Base-by-base conservation (phyloP, 1,140 invertebrate genomes). In the Coboldia fuscipes region DNA sequence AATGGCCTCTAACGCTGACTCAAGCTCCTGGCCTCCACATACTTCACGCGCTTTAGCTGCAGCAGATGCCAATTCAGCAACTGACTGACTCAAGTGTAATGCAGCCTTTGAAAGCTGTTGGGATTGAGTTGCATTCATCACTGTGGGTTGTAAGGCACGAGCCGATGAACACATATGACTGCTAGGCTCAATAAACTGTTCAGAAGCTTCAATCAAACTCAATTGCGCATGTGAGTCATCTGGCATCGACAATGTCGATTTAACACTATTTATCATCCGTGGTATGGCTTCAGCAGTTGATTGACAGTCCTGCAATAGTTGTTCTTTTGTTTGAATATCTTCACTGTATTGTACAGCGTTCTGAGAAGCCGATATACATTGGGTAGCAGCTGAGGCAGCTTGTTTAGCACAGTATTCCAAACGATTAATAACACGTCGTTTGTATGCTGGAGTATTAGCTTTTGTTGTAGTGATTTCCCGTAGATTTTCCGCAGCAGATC, bases 401-500 rank as follows among this genome's bases (percentile, higher is more conserved):
- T 86, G 75, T 46, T 84, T 82, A 0, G 88, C 86, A 39, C 82
- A 81, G 38, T 62, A 62, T 54, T 65, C 80, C 21, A 88, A 50
- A 28, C 73, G 62, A 34, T 68, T 68, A 12, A 90, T 74, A 2
- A 86, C 59, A 50, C 81, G 80, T 6, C 73, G 67, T 39, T 82
- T 72, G 29, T 88, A 58, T 3, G 79, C 77, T 29, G 72, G 82
- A 1, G 62, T 63, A 17, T 67, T 82, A 4, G 76, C 75, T 9
- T 83, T 79, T 3, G 69, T 68, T 33, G 75, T 84, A 0, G 93
- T 93, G 8, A 86, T 90, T 45, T 76, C 76, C 34, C 86, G 61
- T 1, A 97, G 56, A 43, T 94, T 81, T 50, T 97, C 88, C 0
- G 92, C 94, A 1, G 92, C 92, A 33, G 66, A 65, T 18, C 77